phyloP scores from a whole-genome alignment of 2,888 invertebrate genomes.

The Parnassius mnemosyne region DNA sequence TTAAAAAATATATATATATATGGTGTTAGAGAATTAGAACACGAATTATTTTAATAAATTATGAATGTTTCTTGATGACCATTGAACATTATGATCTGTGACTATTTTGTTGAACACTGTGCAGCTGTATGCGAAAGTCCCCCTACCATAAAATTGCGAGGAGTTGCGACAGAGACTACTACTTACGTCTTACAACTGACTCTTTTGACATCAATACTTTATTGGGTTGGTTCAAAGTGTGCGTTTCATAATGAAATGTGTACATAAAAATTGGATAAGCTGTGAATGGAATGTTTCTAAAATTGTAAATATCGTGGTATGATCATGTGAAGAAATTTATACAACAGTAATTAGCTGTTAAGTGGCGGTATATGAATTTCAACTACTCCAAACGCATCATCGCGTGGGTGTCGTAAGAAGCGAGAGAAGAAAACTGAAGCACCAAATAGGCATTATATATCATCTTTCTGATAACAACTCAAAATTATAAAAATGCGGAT shows the following conservation, averaged over 20 bases:
- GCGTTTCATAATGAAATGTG: slow-evolving; percentile 16
- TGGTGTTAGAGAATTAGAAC: too few relatives aligned
- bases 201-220: slow-evolving; percentile 21
- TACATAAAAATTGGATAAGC: slow-evolving; percentile 11
- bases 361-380: too few relatives aligned
- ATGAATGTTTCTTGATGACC: slow-evolving; percentile 6
- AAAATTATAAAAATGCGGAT: too few relatives aligned
- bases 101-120: slow-evolving; percentile 26
- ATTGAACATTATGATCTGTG: slow-evolving; percentile 13
- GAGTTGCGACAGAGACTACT: slow-evolving; percentile 45
- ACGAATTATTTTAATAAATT: neutral
- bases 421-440: too few relatives aligned
- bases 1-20: too few relatives aligned
- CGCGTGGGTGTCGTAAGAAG: too few relatives aligned
- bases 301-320: neutral
- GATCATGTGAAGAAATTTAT: too few relatives aligned
- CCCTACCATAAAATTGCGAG: slow-evolving; percentile 45
- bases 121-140: slow-evolving; percentile 53
- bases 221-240: slow-evolving; percentile 26
- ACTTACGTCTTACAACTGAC: slow-evolving; percentile 11
- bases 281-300: neutral
- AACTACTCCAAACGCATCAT: too few relatives aligned
- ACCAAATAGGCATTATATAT: too few relatives aligned
- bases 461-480: too few relatives aligned
- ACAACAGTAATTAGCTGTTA: too few relatives aligned